A percentile compares a stretch with the other conserved stretches of the same genome.
Evolutionary conservation across 2,888 invertebrate genomes (phyloP).

Genomic region (Myopa tessellatipennis): DNA sequence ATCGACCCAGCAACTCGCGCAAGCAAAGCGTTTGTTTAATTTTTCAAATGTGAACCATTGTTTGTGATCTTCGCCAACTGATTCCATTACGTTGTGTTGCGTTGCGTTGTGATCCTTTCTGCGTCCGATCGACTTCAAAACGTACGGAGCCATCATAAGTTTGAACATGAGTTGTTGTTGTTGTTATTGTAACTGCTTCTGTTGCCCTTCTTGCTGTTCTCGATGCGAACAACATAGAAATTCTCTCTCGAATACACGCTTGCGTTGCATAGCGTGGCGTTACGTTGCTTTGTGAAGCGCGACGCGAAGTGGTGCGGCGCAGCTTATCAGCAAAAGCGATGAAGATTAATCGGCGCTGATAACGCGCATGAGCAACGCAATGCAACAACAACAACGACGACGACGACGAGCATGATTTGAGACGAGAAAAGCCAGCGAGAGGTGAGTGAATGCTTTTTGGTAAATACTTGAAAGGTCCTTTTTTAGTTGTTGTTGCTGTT

Average conservation of each 20-base stretch:
- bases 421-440: conserved; percentile 13
- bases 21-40: conserved; percentile 22
- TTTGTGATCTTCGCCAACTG: conserved; percentile 46
- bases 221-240: not conserved
- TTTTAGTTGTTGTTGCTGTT: conserved; percentile 9
- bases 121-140: conserved; percentile 50
- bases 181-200: conserved; percentile 25
- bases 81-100: not conserved
- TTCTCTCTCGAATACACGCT: not conserved
- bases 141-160: conserved; percentile 59
- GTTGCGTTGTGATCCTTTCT: conserved; percentile 50
- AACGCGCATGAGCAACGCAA: conserved; percentile 53
- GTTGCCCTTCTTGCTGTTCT: conserved; percentile 3
- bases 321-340: conserved; percentile 60
- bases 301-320: conserved; percentile 14
- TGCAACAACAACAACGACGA: too few species aligned
- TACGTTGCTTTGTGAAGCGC: conserved; percentile 23
- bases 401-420: conserved; percentile 23
- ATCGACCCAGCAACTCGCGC: not conserved
- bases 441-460: conserved; percentile 21
- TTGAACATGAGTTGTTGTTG: conserved; percentile 55
- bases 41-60: conserved; percentile 31
- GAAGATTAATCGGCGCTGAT: conserved; percentile 63
- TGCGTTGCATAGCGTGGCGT: not conserved
- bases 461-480: conserved; percentile 20